A percentile compares a stretch with the other conserved stretches of the same genome.
Conservation (phyloP, 2,113 vertebrate genomes). For the Ahaetulla prasina region DNA sequence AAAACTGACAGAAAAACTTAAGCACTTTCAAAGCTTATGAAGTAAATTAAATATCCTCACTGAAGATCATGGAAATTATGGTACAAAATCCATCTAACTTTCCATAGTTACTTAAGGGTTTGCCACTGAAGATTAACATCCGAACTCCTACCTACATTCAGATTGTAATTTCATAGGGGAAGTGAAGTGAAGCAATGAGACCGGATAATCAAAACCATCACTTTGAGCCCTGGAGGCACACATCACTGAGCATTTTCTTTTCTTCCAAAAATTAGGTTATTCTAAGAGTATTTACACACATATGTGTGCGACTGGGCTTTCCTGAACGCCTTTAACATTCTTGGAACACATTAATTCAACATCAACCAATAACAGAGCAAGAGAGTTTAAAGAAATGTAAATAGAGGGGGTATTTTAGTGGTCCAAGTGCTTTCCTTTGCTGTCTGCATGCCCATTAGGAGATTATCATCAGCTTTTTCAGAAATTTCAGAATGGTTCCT, state of each 20-base stretch:
- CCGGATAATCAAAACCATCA: conserved; percentile 26
- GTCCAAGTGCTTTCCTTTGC: conserved; percentile 39
- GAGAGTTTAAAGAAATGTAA: conserved; percentile 49
- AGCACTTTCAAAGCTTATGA: not conserved
- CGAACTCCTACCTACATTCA: conserved; percentile 6
- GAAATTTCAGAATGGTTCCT: conserved; percentile 55
- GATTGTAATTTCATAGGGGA: not conserved
- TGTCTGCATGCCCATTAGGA: conserved; percentile 45
- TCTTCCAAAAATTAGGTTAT: conserved; percentile 12
- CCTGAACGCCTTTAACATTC: conserved; percentile 57
- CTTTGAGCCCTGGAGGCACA: conserved; percentile 26
- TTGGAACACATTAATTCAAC: conserved; percentile 61
- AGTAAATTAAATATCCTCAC: not conserved
- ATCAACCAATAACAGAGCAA: conserved; percentile 49
- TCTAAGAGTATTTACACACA: conserved; percentile 52
- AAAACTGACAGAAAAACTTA: not conserved
- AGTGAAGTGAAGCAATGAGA: not conserved
- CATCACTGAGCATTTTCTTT: conserved; percentile 38
- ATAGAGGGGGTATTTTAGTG: conserved; percentile 21
- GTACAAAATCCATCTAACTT: not conserved
- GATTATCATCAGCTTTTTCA: conserved; percentile 57
- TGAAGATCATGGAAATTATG: not conserved
- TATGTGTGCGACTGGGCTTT: conserved; percentile 54
- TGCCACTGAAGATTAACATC: conserved; percentile 5
- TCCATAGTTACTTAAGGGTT: conserved; percentile 1